phyloP scores from a whole-genome alignment of 2,113 vertebrate genomes.

The Cryptotis parvus region DNA sequence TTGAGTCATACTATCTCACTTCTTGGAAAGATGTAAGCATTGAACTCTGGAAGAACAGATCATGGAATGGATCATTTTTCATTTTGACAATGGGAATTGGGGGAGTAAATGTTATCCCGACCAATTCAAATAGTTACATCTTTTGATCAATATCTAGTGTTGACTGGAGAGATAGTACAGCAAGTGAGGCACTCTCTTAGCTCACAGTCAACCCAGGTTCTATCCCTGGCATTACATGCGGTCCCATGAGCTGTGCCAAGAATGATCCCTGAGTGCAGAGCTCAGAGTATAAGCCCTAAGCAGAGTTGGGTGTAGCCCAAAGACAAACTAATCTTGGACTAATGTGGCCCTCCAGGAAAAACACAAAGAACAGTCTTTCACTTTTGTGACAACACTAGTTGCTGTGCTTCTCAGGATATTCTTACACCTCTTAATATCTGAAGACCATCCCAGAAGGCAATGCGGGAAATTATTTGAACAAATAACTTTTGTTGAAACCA shows the following conservation, averaged over 20 bases:
- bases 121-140: background rate
- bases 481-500: background rate
- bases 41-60: background rate
- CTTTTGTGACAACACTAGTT: background rate
- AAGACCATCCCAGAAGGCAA: too few species aligned
- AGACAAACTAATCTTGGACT: background rate
- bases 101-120: background rate
- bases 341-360: background rate
- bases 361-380: background rate
- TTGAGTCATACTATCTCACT: slow-evolving; percentile 1
- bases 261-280: too few species aligned
- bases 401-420: background rate
- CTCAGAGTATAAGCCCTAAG: too few species aligned
- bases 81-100: background rate
- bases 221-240: too few species aligned
- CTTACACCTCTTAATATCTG: too few species aligned
- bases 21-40: slow-evolving; percentile 25
- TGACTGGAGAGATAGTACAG: background rate
- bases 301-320: too few species aligned
- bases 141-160: background rate
- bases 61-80: background rate
- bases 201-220: too few species aligned
- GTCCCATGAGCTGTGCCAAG: too few species aligned
- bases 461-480: background rate
- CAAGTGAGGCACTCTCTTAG: too few species aligned